phyloP scores from a whole-genome alignment of 2,797 vertebrate genomes.

The Ataeniobius toweri region DNA sequence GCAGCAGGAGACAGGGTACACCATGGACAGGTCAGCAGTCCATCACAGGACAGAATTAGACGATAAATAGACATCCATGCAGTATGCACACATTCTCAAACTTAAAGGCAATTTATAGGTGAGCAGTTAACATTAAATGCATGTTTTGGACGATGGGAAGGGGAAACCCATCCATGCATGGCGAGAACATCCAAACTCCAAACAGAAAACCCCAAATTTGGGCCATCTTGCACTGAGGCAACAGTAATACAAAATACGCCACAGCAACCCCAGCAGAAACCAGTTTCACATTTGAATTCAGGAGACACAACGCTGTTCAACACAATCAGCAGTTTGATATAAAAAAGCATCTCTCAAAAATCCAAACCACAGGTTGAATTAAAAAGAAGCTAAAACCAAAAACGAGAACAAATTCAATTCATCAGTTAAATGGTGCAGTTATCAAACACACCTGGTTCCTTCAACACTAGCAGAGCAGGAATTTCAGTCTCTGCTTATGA shows the following conservation, averaged over 20 bases:
- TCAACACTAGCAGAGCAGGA: background rate
- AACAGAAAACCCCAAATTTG: background rate
- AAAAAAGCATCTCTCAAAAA: background rate
- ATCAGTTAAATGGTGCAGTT: background rate
- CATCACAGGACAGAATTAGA: background rate
- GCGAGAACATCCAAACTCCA: background rate
- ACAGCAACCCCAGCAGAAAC: background rate
- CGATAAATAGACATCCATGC: no score
- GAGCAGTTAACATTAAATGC: background rate
- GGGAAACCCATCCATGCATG: background rate
- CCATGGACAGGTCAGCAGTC: background rate
- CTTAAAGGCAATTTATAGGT: background rate
- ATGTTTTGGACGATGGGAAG: background rate
- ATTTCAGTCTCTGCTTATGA: background rate
- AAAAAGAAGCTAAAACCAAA: background rate
- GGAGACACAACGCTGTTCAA: background rate
- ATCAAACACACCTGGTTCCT: background rate
- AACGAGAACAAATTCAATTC: background rate
- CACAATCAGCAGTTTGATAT: background rate
- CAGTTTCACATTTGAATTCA: background rate
- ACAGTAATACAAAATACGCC: background rate
- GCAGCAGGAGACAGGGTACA: background rate
- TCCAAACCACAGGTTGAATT: rapidly evolving
- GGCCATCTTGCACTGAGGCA: background rate
- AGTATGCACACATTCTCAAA: background rate